Percentiles rank a stretch among this genome's conserved stretches.
Conservation (phyloP, 2,888 invertebrate genomes). For the Agrochola lychnidis region DNA sequence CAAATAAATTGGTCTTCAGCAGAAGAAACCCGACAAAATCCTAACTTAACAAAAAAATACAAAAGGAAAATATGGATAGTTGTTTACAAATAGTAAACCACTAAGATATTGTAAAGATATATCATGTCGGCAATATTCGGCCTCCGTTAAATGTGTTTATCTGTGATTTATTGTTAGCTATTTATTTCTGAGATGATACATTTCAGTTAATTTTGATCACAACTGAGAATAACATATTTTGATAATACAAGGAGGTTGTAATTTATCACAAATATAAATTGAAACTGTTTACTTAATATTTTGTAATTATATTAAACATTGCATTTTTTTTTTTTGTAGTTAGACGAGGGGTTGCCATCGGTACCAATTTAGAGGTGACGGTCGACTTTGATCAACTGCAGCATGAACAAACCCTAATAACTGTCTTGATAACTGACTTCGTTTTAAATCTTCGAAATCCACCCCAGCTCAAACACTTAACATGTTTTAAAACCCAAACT, state of each 20-base stretch:
- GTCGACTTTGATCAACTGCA: background rate
- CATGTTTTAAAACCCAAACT: slow-evolving; percentile 39
- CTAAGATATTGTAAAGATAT: slow-evolving; percentile 59
- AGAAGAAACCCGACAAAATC: slow-evolving; percentile 1
- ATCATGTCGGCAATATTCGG: slow-evolving; percentile 55
- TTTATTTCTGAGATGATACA: slow-evolving; percentile 57
- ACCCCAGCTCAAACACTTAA: slow-evolving; percentile 25
- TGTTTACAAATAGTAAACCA: slow-evolving; percentile 64
- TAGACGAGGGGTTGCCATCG: background rate
- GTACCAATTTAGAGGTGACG: background rate
- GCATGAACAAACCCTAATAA: background rate
- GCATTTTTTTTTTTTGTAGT: background rate
- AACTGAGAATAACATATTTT: slow-evolving; percentile 32
- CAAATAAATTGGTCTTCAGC: slow-evolving; percentile 9
- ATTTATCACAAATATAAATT: background rate
- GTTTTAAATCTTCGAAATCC: slow-evolving; percentile 24
- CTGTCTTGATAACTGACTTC: background rate
- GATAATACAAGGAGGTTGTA: background rate
- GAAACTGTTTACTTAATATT: background rate
- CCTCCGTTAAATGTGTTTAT: slow-evolving; percentile 55
- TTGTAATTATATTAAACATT: background rate
- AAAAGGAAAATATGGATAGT: slow-evolving; percentile 44
- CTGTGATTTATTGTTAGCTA: slow-evolving; percentile 54
- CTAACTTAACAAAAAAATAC: background rate
- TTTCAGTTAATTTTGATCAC: slow-evolving; percentile 56